phyloP scores from a whole-genome alignment of 2,113 vertebrate species.

The Dryoscopus gambensis region DNA sequence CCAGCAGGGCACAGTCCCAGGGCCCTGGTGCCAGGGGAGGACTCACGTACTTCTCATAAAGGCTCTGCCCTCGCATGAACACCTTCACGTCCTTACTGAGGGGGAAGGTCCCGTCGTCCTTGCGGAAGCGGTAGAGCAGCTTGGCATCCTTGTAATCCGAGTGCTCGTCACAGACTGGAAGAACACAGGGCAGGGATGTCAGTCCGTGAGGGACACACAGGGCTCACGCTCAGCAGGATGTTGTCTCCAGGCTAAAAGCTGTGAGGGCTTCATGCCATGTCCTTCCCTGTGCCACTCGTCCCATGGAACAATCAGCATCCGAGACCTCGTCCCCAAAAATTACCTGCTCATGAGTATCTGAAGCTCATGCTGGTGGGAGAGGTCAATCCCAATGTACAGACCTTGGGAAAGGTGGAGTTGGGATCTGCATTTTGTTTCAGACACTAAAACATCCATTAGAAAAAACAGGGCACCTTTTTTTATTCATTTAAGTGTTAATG shows the following conservation, averaged over 20 bases:
- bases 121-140: constrained; percentile 85
- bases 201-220: rapidly evolving
- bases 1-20: not conserved
- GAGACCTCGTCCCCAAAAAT: rapidly evolving
- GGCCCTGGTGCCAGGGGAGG: not conserved
- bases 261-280: rapidly evolving
- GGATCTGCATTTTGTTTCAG: not conserved
- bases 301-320: rapidly evolving
- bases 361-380: not conserved
- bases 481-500: not conserved
- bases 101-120: constrained; percentile 86
- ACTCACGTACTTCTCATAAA: constrained; percentile 83
- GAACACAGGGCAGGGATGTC: not conserved
- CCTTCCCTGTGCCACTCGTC: not conserved
- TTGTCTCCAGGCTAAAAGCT: not conserved
- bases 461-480: rapidly evolving
- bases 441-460: not conserved
- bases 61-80: constrained; percentile 79
- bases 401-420: not conserved
- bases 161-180: constrained; percentile 83
- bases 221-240: not conserved
- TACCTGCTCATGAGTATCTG: rapidly evolving
- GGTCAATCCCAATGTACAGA: not conserved
- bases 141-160: constrained; percentile 83
- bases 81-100: constrained; percentile 83